Conservation (phyloP, 2,888 invertebrate genomes). For the Drosophila kokeensis region DNA sequence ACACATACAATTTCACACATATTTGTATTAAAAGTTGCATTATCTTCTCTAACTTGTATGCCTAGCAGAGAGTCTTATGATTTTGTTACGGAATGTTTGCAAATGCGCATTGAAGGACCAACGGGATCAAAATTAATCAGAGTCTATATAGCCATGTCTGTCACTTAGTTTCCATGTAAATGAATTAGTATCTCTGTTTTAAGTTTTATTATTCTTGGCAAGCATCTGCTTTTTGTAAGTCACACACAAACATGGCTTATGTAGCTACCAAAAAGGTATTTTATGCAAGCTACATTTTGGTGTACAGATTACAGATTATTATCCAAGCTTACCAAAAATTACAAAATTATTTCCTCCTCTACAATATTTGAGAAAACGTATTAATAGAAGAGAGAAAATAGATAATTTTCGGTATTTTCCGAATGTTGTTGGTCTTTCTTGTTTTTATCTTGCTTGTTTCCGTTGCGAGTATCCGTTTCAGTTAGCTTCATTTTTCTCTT, state of each 20-base stretch:
- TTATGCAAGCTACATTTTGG: background rate
- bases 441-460: constrained; percentile 27
- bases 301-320: background rate
- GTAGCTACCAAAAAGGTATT: background rate
- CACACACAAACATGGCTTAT: background rate
- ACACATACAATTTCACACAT: constrained; percentile 8
- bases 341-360: background rate
- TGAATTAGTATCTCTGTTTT: constrained; percentile 1
- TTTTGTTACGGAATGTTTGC: constrained; percentile 10
- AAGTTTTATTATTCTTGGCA: background rate
- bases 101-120: constrained; percentile 12
- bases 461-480: constrained; percentile 20
- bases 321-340: background rate
- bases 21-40: constrained; percentile 21
- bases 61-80: constrained; percentile 15
- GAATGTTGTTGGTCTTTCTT: constrained; percentile 17
- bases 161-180: background rate
- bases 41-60: constrained; percentile 14
- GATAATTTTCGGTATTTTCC: constrained; percentile 4
- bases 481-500: constrained; percentile 40
- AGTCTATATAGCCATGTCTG: constrained; percentile 3
- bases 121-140: background rate
- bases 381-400: background rate
- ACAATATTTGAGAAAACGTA: background rate
- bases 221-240: background rate